Conservation (phyloP, 2,797 vertebrate species). For the Dromococcyx pavoninus region DNA sequence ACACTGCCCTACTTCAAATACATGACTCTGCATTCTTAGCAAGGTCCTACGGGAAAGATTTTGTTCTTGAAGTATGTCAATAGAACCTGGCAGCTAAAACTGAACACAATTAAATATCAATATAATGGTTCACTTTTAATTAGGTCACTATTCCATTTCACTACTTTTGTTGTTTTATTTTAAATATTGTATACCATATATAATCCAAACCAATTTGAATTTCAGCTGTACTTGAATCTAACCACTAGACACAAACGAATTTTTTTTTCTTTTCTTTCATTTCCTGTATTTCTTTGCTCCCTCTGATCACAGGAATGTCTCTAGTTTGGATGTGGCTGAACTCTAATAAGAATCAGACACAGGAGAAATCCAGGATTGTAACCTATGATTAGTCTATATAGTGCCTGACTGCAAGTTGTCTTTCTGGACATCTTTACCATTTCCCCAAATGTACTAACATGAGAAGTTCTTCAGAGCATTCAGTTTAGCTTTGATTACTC, state of each 20-base stretch:
- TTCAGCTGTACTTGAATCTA: background rate
- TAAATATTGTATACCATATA: rapidly evolving
- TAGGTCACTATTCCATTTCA: background rate
- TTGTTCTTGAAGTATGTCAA: background rate
- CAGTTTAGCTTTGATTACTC: background rate
- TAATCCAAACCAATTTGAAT: background rate
- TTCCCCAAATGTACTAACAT: background rate
- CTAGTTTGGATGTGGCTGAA: background rate
- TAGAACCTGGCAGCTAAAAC: background rate
- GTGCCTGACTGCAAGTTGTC: background rate
- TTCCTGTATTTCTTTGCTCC: background rate
- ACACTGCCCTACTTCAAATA: background rate
- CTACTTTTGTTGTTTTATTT: background rate
- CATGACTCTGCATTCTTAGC: background rate
- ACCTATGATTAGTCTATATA: background rate
- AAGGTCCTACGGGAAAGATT: background rate
- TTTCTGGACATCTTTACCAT: background rate
- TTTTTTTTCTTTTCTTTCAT: background rate
- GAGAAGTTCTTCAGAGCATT: background rate
- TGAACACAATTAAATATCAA: background rate
- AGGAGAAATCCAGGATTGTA: background rate
- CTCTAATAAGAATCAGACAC: background rate
- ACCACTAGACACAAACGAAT: background rate
- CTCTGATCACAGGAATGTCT: background rate
- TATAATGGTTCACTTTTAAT: background rate